Evolutionary conservation across 1,140 invertebrate genomes (phyloP), one percentile per base, ranked within the genome.

Genomic region (Rhyzopertha dominica): DNA sequence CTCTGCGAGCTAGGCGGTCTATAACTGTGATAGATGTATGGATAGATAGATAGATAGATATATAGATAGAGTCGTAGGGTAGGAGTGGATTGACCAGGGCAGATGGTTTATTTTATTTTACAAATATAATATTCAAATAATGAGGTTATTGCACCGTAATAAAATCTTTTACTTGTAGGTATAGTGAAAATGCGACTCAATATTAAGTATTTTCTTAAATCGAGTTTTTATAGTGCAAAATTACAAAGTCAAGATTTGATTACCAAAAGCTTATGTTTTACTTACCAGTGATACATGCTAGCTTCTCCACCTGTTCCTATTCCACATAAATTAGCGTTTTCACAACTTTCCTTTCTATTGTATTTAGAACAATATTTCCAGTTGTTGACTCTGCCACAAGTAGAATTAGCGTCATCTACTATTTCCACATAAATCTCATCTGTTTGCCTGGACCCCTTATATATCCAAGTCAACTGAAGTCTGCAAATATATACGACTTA

Each of bases 401-500:
- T 67, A 23, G 52, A 47, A 18, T 54, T 57, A 1, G 54, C 43
- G 7, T 69, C 62, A 1, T 67, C 49, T 0, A 66, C 51, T n/a
- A 78, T 52, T 35, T 61, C 58, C 2, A 78, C 50, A n/a, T 62
- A 62, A 1, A 79, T 43, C 32, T 63, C 66, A 7, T 71, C 67
- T 2, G 59, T 66, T 7, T 65, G 65, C 0, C 48, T 65, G 1
- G 58, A 51, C 25, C 71, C 59, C 20, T 63, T 58, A 23, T 63
- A 63, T 9, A 44, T 61, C 77, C 77, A 79, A 23, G 70, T 67
- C 5, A 79, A 61, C 42, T 63, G 66, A 22, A 75, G 53, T 13
- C 73, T 75, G 32, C 25, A 50, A 62, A 44, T 8, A 45, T 14
- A 26, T 35, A 17, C 35, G 13, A 32, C 22, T 34, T 34, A 19